Conservation (phyloP, 2,113 vertebrate genomes). For the Daubentonia madagascariensis region DNA sequence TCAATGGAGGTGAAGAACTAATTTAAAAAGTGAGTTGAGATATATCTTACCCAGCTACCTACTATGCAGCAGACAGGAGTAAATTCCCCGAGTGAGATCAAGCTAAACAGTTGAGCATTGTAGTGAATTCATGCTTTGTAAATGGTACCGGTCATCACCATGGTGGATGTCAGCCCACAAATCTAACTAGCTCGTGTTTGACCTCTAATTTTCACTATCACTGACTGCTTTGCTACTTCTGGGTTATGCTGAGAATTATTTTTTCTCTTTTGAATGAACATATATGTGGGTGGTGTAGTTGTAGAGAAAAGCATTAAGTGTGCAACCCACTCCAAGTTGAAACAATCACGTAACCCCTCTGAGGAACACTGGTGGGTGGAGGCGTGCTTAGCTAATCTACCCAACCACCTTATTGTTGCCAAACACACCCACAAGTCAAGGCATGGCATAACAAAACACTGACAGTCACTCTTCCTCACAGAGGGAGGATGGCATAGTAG, state of each 20-base stretch:
- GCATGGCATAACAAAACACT: constrained; percentile 54
- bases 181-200: not conserved
- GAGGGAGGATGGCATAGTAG: constrained; percentile 70
- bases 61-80: constrained; percentile 40
- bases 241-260: constrained; percentile 59
- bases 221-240: constrained; percentile 65
- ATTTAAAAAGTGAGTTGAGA: constrained; percentile 50
- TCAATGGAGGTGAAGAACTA: constrained; percentile 38
- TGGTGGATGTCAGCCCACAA: constrained; percentile 4
- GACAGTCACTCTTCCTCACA: constrained; percentile 63
- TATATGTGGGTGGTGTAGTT: not conserved
- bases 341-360: constrained; percentile 10
- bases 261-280: constrained; percentile 47
- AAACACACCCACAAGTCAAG: constrained; percentile 59
- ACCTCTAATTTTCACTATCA: constrained; percentile 31
- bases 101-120: constrained; percentile 10
- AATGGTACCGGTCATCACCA: not conserved
- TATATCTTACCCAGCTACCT: constrained; percentile 6
- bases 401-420: constrained; percentile 23
- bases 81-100: constrained; percentile 25
- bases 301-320: constrained; percentile 51
- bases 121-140: constrained; percentile 19
- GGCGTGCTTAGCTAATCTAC: not conserved
- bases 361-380: constrained; percentile 24
- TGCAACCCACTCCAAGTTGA: constrained; percentile 51